These are phyloP conservation scores for Morone saxatilis DNA, from an alignment of 2,113 vertebrate genomes.

Conservation along the genomic window DNA sequence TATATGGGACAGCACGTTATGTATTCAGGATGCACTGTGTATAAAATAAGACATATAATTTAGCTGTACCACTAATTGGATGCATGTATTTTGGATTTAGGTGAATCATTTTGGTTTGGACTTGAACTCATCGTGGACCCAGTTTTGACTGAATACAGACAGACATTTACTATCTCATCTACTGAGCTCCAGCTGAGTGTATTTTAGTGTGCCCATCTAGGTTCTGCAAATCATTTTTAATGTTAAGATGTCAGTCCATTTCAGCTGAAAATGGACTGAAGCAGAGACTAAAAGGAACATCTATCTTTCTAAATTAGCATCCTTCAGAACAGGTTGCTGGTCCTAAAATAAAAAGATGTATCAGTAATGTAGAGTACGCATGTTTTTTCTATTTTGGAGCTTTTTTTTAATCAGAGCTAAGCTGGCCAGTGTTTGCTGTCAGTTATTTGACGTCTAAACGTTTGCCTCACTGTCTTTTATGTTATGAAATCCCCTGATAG, in stretches of 20 bases:
- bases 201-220: constrained; percentile 11
- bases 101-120: constrained; percentile 1
- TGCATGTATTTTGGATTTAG: constrained; percentile 17
- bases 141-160: neutral
- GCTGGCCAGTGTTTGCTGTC: constrained; percentile 8
- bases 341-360: constrained; percentile 3
- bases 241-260: constrained; percentile 23
- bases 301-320: constrained; percentile 12
- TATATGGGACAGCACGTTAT: neutral
- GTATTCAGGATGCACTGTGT: neutral
- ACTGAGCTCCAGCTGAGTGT: constrained; percentile 10
- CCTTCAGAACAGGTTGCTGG: neutral
- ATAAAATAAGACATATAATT: neutral
- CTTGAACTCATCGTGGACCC: constrained; percentile 13
- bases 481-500: constrained; percentile 16
- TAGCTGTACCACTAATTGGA: neutral
- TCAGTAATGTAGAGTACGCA: neutral
- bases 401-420: constrained; percentile 15
- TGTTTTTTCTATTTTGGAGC: neutral
- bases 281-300: neutral
- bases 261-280: constrained; percentile 31
- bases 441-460: constrained; percentile 18
- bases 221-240: constrained; percentile 19
- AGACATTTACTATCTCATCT: neutral
- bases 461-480: neutral